A percentile compares a stretch with the other conserved stretches of the same genome.
Conservation (phyloP, 2,797 vertebrate species). For the Microctenopoma steveboyesi region DNA sequence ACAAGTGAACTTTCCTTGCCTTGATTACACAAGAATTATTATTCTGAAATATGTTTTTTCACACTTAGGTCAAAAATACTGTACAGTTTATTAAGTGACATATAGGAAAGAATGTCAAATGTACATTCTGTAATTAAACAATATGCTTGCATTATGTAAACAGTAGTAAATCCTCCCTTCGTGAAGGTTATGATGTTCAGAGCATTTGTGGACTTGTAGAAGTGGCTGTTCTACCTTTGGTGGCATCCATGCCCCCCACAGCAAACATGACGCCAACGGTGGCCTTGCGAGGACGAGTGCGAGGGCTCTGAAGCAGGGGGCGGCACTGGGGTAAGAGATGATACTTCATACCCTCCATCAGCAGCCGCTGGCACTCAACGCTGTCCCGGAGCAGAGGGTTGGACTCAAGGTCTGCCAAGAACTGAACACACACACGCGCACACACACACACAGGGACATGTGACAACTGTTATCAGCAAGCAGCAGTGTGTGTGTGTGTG, state of each 20-base stretch:
- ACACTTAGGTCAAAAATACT: too few relatives aligned
- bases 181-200: neutral
- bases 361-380: slow-evolving; percentile 95
- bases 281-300: slow-evolving; percentile 95
- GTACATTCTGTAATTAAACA: too few relatives aligned
- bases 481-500: neutral
- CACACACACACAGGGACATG: slow-evolving; percentile 8
- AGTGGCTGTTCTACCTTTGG: slow-evolving; percentile 87
- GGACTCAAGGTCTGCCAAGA: slow-evolving; percentile 94
- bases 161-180: neutral
- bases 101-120: neutral
- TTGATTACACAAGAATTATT: too few relatives aligned
- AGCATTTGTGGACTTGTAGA: neutral
- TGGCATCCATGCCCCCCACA: slow-evolving; percentile 97
- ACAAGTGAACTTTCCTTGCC: too few relatives aligned
- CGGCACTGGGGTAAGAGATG: slow-evolving; percentile 95
- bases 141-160: too few relatives aligned
- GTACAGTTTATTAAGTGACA: too few relatives aligned
- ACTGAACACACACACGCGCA: slow-evolving; percentile 73
- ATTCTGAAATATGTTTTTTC: too few relatives aligned
- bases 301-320: slow-evolving; percentile 93
- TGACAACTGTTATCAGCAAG: slow-evolving; percentile 31
- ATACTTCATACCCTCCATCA: slow-evolving; percentile 99
- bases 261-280: slow-evolving; percentile 96
- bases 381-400: slow-evolving; percentile 92